Evolutionary conservation across 2,797 vertebrate genomes (phyloP), one percentile per base, ranked within the genome.

Genomic region (Sebastes nivosus): DNA sequence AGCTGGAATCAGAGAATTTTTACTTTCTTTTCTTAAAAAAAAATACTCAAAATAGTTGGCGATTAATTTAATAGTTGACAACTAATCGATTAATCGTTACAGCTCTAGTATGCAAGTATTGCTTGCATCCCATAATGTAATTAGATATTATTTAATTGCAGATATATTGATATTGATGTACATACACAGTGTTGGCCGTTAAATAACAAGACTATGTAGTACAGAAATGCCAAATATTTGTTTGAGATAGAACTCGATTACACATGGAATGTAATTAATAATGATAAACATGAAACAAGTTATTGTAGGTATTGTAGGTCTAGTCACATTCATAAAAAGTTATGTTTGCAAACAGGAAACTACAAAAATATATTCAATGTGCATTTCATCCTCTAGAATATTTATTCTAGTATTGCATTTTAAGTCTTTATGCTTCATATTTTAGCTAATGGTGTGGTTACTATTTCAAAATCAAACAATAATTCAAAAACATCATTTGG

Each of bases 241-340:
- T 52, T 52, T 52, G 0, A 52, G 46, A 52, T 20, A 52, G 18
- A 18, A 0, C 34, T 36, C 1, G 0, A 46, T 46, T 46, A 46
- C 42, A 0, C 46, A 50, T 20, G 8, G 0, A 20, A 50, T 50
- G 18, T 50, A 20, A 50, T 50, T 20, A 20, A 38, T 38, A 1
- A 25, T 24, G 32, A 64, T 22, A 2, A 63, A 64, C 1, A 36
- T 20, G 9, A 7, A 61, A 32, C 1, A 0, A 59, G 57, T 8
- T 30, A 16, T 58, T 27, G 24, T 27, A 60, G 8, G n/a, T 63
- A 12, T 29, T 29, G 29, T 29, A 29, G 29, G 61, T 36, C n/a
- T 14, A 14, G 36, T 66, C 8, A 27, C 9, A 4, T 50, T 18
- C 8, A 46, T 18, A 27, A 27, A 27, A 67, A 1, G 20, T 22